phyloP scores from a whole-genome alignment of 1,140 invertebrate genomes.

The Amphibalanus amphitrite region DNA sequence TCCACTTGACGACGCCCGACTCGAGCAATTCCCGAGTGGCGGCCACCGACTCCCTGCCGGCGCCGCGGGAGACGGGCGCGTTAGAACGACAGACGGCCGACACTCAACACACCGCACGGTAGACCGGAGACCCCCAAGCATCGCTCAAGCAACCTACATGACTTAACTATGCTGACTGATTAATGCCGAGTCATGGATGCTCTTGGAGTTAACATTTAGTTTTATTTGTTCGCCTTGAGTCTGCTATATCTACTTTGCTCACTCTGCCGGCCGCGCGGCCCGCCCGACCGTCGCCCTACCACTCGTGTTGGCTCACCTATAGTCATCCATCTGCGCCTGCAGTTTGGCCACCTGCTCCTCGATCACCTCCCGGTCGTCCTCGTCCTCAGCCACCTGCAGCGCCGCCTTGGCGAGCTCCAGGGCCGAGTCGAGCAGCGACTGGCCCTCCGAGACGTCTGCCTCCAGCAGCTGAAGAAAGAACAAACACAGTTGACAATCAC shows the following conservation, averaged over 20 bases:
- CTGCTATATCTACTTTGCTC: no score
- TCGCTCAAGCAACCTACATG: no score
- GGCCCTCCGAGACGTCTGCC: constrained; percentile 53
- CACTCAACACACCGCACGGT: neutral
- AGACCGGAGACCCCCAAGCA: no score
- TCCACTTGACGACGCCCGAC: constrained; percentile 81
- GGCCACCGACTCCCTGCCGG: neutral
- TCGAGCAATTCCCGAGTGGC: constrained; percentile 62
- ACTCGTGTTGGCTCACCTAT: neutral
- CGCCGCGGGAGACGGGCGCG: neutral
- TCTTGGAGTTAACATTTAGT: no score
- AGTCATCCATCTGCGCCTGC: constrained; percentile 42
- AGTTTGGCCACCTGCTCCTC: constrained; percentile 75
- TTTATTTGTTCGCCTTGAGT: no score
- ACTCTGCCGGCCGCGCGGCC: no score
- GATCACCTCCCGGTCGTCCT: constrained; percentile 74
- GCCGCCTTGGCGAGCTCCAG: constrained; percentile 63
- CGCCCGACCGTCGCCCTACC: no score
- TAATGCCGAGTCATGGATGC: no score
- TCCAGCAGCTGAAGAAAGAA: constrained; percentile 42
- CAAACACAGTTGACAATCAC: constrained; percentile 13
- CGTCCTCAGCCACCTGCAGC: constrained; percentile 57
- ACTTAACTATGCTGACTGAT: no score
- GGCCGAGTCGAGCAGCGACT: constrained; percentile 60
- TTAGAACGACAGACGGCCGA: neutral